phyloP scores from a whole-genome alignment of 2,113 vertebrate genomes.

The Pavo muticus region DNA sequence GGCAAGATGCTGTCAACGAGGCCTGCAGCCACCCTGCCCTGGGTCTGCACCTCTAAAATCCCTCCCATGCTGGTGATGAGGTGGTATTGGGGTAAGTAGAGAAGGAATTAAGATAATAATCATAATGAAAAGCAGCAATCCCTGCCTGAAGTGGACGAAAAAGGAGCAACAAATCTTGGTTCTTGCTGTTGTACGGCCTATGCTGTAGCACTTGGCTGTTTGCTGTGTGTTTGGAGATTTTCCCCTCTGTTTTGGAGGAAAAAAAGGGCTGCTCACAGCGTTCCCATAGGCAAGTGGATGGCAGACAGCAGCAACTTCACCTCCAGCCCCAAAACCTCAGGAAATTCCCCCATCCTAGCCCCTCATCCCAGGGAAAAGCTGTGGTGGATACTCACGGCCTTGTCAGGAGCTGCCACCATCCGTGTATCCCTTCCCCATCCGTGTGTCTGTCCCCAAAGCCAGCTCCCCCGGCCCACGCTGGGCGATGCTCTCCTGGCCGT shows the following conservation, averaged over 20 bases:
- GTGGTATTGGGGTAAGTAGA: neutral
- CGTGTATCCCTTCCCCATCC: accelerated
- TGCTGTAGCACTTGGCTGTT: neutral
- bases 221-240: neutral
- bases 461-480: neutral
- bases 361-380: neutral
- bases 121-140: neutral
- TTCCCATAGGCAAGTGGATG: neutral
- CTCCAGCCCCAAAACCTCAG: neutral
- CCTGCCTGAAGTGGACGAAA: neutral
- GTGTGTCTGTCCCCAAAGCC: neutral
- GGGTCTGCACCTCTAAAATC: neutral
- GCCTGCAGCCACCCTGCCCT: accelerated
- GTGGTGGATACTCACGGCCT: neutral
- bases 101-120: neutral
- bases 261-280: neutral
- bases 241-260: neutral
- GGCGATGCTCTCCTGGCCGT: neutral
- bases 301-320: neutral
- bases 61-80: neutral
- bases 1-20: neutral
- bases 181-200: neutral
- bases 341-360: neutral
- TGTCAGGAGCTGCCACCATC: accelerated
- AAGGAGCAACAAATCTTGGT: neutral